A percentile compares a stretch with the other conserved stretches of the same genome.
These are phyloP conservation scores for Gerris buenoi DNA, from an alignment of 1,140 invertebrate species.

Conservation along the genomic window DNA sequence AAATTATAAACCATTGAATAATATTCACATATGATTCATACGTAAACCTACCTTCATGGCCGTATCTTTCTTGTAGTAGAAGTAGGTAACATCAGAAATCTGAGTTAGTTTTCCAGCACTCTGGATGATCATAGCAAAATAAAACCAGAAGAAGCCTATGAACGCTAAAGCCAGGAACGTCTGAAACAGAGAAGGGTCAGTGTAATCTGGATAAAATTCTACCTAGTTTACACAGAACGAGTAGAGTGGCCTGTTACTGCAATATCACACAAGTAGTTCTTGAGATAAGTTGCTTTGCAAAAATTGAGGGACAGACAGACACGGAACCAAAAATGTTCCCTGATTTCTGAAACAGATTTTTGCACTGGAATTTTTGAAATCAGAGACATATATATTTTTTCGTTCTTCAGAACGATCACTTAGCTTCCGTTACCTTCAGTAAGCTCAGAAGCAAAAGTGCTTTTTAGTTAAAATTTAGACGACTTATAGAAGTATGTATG, in stretches of 20 bases:
- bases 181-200: slow-evolving; percentile 28
- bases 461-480: no score
- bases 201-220: neutral
- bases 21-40: slow-evolving; percentile 11
- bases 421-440: no score
- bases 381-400: no score
- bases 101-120: slow-evolving; percentile 39
- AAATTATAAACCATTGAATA: no score
- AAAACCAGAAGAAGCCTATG: slow-evolving; percentile 41
- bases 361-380: no score
- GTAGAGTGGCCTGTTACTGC: no score
- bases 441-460: no score
- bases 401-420: no score
- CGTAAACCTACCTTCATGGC: slow-evolving; percentile 33
- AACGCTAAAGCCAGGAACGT: slow-evolving; percentile 43
- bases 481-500: no score
- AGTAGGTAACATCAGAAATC: slow-evolving; percentile 25
- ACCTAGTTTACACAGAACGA: neutral
- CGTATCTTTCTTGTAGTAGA: slow-evolving; percentile 36
- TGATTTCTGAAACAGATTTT: neutral
- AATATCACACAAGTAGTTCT: no score
- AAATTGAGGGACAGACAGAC: neutral
- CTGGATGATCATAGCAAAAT: slow-evolving; percentile 43
- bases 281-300: no score
- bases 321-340: neutral